These are phyloP conservation scores for Tragelaphus buxtoni DNA, from an alignment of 2,113 vertebrate genomes.

Conservation along the genomic window DNA sequence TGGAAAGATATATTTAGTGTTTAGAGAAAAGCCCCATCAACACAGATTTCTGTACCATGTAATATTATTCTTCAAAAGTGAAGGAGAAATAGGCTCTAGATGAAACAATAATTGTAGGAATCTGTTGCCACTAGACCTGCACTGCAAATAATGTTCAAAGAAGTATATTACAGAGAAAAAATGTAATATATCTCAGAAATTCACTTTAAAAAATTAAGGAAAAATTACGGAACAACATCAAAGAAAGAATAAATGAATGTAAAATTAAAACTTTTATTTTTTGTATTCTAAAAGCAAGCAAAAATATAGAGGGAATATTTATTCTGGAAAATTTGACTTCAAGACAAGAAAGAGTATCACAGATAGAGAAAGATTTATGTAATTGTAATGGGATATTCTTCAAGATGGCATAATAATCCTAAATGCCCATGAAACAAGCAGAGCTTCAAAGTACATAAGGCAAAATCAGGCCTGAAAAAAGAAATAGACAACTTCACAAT, in stretches of 20 bases:
- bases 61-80: background rate
- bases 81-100: background rate
- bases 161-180: background rate
- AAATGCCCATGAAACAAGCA: background rate
- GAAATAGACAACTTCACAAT: background rate
- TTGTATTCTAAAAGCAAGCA: background rate
- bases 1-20: background rate
- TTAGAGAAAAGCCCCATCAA: background rate
- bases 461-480: background rate
- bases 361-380: background rate
- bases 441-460: background rate
- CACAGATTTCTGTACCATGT: background rate
- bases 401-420: background rate
- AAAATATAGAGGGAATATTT: background rate
- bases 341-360: background rate
- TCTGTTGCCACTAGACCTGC: background rate
- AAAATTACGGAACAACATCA: background rate
- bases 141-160: background rate
- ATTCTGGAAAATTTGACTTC: background rate
- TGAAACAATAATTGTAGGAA: background rate
- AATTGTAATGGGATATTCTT: background rate
- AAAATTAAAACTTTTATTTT: background rate
- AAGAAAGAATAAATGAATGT: background rate
- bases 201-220: background rate
- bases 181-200: background rate